Evolutionary conservation across 1,140 invertebrate genomes (phyloP).

Genomic region (Acromyrmex heyeri): DNA sequence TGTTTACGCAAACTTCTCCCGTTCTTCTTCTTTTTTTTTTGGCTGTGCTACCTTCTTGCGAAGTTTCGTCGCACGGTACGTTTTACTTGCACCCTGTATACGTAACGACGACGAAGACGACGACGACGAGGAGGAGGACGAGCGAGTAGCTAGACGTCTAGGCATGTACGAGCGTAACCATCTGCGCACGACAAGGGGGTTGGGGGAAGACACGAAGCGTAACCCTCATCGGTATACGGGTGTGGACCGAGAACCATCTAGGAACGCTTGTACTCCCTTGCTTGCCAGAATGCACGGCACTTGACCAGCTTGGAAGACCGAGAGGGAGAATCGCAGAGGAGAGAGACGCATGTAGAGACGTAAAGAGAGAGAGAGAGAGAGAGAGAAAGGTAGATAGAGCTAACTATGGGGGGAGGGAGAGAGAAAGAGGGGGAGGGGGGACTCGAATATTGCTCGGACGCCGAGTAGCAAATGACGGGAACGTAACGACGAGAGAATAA

Average conservation of each 20-base stretch:
- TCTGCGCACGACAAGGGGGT: conserved; percentile 67
- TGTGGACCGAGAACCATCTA: conserved; percentile 57
- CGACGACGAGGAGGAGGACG: conserved; percentile 41
- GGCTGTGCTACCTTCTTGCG: conserved; percentile 35
- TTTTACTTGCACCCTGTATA: conserved; percentile 50
- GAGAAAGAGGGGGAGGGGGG: too few relatives aligned
- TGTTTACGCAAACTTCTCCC: conserved; percentile 51
- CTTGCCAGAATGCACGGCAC: conserved; percentile 58
- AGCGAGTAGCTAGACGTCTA: conserved; percentile 58
- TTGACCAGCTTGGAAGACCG: conserved; percentile 59
- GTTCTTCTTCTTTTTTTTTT: conserved; percentile 55
- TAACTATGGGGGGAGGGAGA: background rate
- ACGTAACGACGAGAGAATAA: conserved; percentile 51
- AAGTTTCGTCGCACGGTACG: conserved; percentile 55
- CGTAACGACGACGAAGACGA: conserved; percentile 53
- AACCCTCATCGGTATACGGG: conserved; percentile 50
- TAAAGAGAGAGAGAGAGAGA: background rate
- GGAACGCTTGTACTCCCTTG: conserved; percentile 51
- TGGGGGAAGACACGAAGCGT: conserved; percentile 34
- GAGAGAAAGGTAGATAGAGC: background rate
- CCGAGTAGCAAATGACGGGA: conserved; percentile 57
- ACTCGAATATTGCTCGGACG: conserved; percentile 10
- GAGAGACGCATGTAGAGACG: too few relatives aligned
- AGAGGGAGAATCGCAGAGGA: conserved; percentile 38
- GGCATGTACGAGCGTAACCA: conserved; percentile 64